phyloP scores from a whole-genome alignment of 2,888 invertebrate species.

The Cerceris rybyensis region DNA sequence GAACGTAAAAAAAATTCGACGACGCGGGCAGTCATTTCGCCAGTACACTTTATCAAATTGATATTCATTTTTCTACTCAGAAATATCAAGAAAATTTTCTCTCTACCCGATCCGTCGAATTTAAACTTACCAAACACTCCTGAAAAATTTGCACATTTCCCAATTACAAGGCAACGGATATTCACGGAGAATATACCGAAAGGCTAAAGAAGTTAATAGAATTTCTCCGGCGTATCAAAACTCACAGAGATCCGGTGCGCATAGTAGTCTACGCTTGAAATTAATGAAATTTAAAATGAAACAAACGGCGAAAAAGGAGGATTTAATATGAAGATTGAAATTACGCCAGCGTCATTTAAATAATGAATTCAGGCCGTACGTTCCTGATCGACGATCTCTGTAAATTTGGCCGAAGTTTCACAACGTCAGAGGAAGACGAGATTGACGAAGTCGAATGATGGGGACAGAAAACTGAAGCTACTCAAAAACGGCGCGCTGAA shows the following conservation, averaged over 20 bases:
- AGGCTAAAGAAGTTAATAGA: conserved; percentile 14
- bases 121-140: conserved; percentile 15
- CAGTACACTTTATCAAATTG: neutral
- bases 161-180: conserved; percentile 38
- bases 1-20: conserved; percentile 32
- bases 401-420: conserved; percentile 26
- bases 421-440: conserved; percentile 50
- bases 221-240: neutral
- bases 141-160: conserved; percentile 45
- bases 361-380: too few species aligned
- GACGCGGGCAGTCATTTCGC: conserved; percentile 19
- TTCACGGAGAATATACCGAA: conserved; percentile 7
- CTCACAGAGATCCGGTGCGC: conserved; percentile 1
- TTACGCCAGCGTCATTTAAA: neutral
- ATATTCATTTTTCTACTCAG: neutral
- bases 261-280: neutral
- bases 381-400: conserved; percentile 14
- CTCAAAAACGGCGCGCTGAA: conserved; percentile 86
- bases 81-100: conserved; percentile 12
- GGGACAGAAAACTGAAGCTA: conserved; percentile 72
- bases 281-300: neutral
- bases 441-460: conserved; percentile 25
- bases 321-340: neutral
- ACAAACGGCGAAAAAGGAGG: neutral
- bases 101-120: conserved; percentile 18